Evolutionary conservation across 2,113 vertebrate genomes (phyloP).

Genomic region (Hippopotamus amphibius): DNA sequence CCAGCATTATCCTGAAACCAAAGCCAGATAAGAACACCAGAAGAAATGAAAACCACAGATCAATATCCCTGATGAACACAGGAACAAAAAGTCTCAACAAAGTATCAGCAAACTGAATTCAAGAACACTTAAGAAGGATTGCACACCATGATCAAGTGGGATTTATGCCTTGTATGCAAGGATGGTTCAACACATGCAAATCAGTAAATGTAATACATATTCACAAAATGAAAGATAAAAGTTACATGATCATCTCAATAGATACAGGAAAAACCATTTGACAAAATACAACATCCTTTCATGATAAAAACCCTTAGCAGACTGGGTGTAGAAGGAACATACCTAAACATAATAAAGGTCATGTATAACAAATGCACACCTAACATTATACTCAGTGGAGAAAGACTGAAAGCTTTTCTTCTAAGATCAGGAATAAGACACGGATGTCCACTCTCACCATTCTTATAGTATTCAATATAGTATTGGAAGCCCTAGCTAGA

Average conservation of each 20-base stretch:
- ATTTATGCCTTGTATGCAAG: not conserved
- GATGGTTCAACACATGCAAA: not conserved
- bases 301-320: not conserved
- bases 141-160: not conserved
- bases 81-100: not conserved
- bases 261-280: not conserved
- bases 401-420: not conserved
- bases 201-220: not conserved
- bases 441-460: not conserved
- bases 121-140: not conserved
- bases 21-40: not conserved
- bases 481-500: not conserved
- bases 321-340: not conserved
- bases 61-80: not conserved
- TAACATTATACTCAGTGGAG: not conserved
- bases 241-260: not conserved
- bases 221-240: not conserved
- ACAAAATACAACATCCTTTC: not conserved
- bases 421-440: not conserved
- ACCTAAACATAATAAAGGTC: not conserved
- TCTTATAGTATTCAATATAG: not conserved
- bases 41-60: not conserved
- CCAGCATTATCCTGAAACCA: not conserved
- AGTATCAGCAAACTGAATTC: not conserved
- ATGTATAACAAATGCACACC: not conserved